Base-by-base conservation (phyloP, 2,113 vertebrate genomes). In the Tamias sibiricus region DNA sequence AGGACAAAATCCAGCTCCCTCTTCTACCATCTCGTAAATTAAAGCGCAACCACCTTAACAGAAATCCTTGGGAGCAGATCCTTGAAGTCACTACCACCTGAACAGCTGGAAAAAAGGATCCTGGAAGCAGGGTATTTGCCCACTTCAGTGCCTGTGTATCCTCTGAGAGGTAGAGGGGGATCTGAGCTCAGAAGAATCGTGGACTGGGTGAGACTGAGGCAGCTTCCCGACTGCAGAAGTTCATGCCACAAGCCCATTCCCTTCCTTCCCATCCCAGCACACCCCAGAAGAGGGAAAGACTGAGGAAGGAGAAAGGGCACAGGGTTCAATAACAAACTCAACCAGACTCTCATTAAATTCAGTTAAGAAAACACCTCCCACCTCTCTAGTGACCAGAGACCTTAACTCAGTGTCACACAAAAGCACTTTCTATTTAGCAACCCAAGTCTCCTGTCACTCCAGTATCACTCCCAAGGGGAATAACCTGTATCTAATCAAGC, bases 361-460 rank as follows among this genome's bases (percentile, higher is more conserved):
- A 44, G n/a, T 8, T 49, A 84, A 24, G 69, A 84, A 92, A 85
- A 83, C 2, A 6, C 13, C 11, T 44, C 28, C 10, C 4, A 6
- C 20, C 81, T 49, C 87, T 66, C 82, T 6, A 13, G 2, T 11
- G 47, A 57, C 30, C 4, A 44, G 13, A 20, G 47, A 91, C 59
- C 30, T 81, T 44, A 28, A 37, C 64, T 6, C 77, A 62, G 30
- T 32, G 47, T 87, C 77, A 64, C 71, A 74, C 20, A 11, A n/a
- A 86, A 95, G 47, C n/a, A 75, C 52, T 69, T 96, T n/a, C 47
- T 83, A 19, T 68, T 32, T 47, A 35, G n/a, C 59, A 95, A 49
- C 37, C 13, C 24, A 72, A 93, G n/a, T 40, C 44, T 37, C 40
- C 59, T 72, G 76, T 35, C 13, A 54, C 47, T 35, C n/a, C 74